Conservation (phyloP, 2,888 invertebrate species). For the Acleris cristana region DNA sequence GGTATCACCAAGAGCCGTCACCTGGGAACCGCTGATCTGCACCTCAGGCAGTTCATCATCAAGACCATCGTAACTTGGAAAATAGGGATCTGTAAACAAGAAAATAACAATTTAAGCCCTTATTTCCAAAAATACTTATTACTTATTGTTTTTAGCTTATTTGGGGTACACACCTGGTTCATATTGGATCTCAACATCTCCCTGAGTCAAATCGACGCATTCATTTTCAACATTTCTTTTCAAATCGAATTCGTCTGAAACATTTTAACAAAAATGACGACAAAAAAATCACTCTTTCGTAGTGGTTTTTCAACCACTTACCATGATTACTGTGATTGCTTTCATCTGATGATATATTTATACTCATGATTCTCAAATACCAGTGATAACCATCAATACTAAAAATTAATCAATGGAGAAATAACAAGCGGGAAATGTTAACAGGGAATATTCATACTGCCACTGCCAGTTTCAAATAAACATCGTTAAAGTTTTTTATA, state of each 20-base stretch:
- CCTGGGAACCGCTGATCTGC: conserved; percentile 6
- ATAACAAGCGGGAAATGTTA: neutral
- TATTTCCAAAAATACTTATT: too few species aligned
- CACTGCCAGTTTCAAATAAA: neutral
- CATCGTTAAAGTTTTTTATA: too few species aligned
- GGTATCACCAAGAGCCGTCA: conserved; percentile 1
- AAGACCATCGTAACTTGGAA: conserved; percentile 6
- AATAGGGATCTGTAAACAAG: conserved; percentile 4
- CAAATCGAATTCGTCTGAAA: conserved; percentile 17
- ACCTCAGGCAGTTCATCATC: conserved; percentile 16
- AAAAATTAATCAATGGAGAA: neutral
- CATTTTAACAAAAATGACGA: neutral
- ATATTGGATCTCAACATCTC: conserved; percentile 14
- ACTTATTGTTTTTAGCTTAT: neutral
- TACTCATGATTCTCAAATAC: conserved; percentile 15
- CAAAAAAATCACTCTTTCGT: neutral
- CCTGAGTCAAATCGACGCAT: conserved; percentile 34
- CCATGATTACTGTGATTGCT: conserved; percentile 19
- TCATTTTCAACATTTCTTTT: conserved; percentile 6
- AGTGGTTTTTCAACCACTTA: neutral
- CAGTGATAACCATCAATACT: neutral
- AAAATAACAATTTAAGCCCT: neutral
- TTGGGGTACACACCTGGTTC: conserved; percentile 24
- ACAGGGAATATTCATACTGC: neutral
- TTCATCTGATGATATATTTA: conserved; percentile 29